Percentiles rank a stretch among this genome's conserved stretches.
Conservation (phyloP, 2,113 vertebrate genomes). For the Otis tarda region DNA sequence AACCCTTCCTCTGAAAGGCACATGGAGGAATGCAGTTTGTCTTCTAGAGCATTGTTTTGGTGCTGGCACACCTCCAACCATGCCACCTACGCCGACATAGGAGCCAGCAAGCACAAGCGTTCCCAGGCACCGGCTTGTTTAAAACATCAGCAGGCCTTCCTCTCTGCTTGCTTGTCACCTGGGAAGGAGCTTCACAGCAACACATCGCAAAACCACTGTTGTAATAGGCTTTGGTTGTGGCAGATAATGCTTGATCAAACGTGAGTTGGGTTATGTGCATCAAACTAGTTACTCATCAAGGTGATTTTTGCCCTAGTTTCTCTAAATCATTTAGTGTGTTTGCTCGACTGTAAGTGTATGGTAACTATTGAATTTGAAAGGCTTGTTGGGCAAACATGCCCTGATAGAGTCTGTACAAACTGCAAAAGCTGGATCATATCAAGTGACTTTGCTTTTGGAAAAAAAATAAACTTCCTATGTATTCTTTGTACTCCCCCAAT, state of each 20-base stretch:
- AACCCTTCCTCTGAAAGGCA: not conserved
- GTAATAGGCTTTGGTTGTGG: not conserved
- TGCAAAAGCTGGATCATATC: not conserved
- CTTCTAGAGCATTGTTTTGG: not conserved
- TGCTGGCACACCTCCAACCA: not conserved
- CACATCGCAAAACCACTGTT: not conserved
- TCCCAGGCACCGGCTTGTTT: not conserved
- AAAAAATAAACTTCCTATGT: not conserved
- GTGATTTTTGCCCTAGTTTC: not conserved
- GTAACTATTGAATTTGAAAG: not conserved
- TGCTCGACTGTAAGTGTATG: not conserved
- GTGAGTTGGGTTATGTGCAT: not conserved
- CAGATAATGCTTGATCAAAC: not conserved
- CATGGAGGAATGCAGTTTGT: not conserved
- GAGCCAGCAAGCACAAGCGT: not conserved
- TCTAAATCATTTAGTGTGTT: not conserved
- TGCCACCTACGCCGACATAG: not conserved
- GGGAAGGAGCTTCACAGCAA: not conserved
- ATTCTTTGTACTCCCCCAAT: not conserved
- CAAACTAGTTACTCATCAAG: not conserved
- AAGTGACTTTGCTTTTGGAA: conserved; percentile 24
- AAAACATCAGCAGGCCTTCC: not conserved
- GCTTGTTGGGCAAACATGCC: not conserved
- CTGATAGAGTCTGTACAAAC: not conserved
- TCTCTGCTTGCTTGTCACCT: not conserved